These are phyloP conservation scores for Anagyrus pseudococci DNA, from an alignment of 2,888 invertebrate genomes.

Conservation along the genomic window DNA sequence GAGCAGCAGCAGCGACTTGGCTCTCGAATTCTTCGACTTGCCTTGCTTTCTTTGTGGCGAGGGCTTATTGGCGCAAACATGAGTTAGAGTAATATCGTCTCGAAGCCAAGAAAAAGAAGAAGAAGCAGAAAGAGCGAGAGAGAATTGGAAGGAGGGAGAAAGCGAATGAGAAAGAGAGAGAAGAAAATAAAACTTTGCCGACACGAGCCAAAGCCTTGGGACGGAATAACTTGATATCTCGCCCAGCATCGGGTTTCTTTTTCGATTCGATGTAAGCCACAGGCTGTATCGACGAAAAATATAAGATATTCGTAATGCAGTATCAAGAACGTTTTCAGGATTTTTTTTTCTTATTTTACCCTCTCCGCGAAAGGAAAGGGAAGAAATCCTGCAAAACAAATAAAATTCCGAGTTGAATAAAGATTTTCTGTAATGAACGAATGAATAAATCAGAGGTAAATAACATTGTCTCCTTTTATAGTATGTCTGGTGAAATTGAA, in stretches of 20 bases:
- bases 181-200: constrained; percentile 14
- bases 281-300: constrained; percentile 31
- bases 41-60: constrained; percentile 34
- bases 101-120: constrained; percentile 5
- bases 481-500: no score
- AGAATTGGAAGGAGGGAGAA: background rate
- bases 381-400: constrained; percentile 16
- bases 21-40: constrained; percentile 33
- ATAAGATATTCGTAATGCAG: constrained; percentile 32
- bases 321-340: background rate
- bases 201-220: constrained; percentile 9
- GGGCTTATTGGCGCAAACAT: constrained; percentile 52
- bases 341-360: constrained; percentile 1
- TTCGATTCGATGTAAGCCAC: constrained; percentile 22
- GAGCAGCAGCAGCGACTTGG: constrained; percentile 11
- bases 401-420: constrained; percentile 17
- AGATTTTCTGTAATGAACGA: constrained; percentile 30
- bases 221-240: constrained; percentile 30
- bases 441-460: constrained; percentile 34
- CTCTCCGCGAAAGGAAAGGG: background rate
- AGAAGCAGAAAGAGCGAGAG: background rate
- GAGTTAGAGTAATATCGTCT: constrained; percentile 48
- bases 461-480: background rate
- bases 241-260: constrained; percentile 25
- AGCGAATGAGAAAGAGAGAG: constrained; percentile 8